Percentiles rank a stretch among this genome's conserved stretches.
Evolutionary conservation across 2,797 vertebrate species (phyloP).

Genomic region (Centroberyx gerrardi): DNA sequence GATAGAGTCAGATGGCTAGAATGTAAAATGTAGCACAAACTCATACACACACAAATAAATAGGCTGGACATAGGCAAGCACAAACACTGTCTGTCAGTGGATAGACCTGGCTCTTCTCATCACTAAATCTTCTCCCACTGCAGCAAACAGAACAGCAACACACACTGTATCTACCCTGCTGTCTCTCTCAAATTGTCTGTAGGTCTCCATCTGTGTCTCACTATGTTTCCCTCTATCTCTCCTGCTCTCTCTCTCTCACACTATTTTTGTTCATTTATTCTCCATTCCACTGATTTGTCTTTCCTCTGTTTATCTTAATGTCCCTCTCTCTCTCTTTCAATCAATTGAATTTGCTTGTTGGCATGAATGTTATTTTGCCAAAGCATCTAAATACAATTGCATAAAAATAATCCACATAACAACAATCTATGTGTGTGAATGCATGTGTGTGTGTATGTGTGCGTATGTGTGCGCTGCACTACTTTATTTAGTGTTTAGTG

Average conservation of each 20-base stretch:
- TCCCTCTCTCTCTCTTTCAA: not conserved
- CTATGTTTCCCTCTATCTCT: conserved; percentile 11
- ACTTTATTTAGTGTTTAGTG: too few species aligned
- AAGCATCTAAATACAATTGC: not conserved
- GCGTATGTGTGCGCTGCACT: conserved; percentile 47
- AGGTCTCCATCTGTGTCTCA: not conserved
- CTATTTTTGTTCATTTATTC: too few species aligned
- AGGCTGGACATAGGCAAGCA: not conserved
- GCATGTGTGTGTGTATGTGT: conserved; percentile 54
- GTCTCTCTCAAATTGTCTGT: too few species aligned
- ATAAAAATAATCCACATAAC: not conserved
- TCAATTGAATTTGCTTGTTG: not conserved
- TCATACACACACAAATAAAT: conserved; percentile 6
- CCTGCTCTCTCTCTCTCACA: not conserved
- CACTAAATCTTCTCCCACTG: conserved; percentile 29
- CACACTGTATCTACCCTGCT: conserved; percentile 13
- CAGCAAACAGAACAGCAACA: conserved; percentile 41
- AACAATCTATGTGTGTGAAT: conserved; percentile 67
- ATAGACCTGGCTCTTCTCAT: conserved; percentile 48
- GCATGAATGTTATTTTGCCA: conserved; percentile 1
- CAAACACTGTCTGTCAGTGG: conserved; percentile 23
- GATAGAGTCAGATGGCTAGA: too few species aligned
- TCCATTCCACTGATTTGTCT: not conserved
- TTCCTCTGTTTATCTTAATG: not conserved
- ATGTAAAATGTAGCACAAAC: too few species aligned